These are phyloP conservation scores for Bhutanitis thaidina DNA, from an alignment of 2,888 invertebrate genomes.

Conservation along the genomic window DNA sequence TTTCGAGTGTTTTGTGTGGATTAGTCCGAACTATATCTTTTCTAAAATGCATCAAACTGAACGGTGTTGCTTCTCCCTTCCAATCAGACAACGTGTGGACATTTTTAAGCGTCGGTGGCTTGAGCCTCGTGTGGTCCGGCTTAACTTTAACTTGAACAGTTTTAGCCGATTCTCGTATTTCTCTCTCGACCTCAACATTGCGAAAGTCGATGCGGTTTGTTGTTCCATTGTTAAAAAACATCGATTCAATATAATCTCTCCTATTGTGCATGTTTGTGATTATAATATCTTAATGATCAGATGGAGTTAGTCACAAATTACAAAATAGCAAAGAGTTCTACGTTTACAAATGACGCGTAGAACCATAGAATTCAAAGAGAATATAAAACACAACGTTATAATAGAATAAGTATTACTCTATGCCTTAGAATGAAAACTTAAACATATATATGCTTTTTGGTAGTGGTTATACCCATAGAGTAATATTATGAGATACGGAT, in stretches of 20 bases:
- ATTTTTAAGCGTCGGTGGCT: neutral
- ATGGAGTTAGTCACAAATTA: too few relatives aligned
- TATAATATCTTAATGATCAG: too few relatives aligned
- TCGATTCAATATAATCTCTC: conserved; percentile 19
- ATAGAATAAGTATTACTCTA: too few relatives aligned
- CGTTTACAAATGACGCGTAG: too few relatives aligned
- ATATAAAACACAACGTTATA: too few relatives aligned
- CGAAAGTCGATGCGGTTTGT: conserved; percentile 1
- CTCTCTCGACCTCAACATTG: neutral
- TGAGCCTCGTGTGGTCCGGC: neutral
- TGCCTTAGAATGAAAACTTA: too few relatives aligned
- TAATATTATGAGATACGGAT: too few relatives aligned
- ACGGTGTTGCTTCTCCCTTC: neutral
- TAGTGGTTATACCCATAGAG: too few relatives aligned
- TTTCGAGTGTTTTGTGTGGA: neutral
- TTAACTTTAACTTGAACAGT: neutral
- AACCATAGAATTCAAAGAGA: too few relatives aligned
- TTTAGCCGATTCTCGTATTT: neutral
- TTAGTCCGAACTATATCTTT: neutral
- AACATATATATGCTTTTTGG: too few relatives aligned
- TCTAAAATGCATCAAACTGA: neutral
- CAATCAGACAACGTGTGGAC: neutral
- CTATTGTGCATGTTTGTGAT: conserved; percentile 10
- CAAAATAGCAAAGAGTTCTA: too few relatives aligned
- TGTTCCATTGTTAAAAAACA: conserved; percentile 19